Percentiles rank a stretch among this genome's conserved stretches.
Conservation (phyloP, 2,797 vertebrate species). For the Chiroxiphia lanceolata region DNA sequence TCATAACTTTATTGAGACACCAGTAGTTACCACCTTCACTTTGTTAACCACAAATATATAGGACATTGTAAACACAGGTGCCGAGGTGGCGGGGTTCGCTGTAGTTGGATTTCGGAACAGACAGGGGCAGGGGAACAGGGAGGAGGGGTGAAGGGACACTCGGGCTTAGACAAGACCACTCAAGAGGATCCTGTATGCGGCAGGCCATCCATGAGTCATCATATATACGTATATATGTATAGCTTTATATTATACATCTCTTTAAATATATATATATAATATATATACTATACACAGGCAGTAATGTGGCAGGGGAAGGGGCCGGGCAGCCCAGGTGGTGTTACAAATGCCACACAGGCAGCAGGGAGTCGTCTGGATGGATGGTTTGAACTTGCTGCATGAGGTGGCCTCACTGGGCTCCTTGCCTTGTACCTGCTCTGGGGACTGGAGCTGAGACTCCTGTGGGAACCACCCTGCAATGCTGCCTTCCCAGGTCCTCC, state of each 20-base stretch:
- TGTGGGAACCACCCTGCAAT: not conserved
- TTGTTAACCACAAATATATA: constrained; percentile 79
- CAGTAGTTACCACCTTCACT: constrained; percentile 82
- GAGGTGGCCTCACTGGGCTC: constrained; percentile 8
- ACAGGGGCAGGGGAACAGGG: not conserved
- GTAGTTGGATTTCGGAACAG: constrained; percentile 17
- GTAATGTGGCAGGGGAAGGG: constrained; percentile 61
- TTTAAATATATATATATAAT: constrained; percentile 77
- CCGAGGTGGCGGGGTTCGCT: constrained; percentile 52
- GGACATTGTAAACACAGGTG: constrained; percentile 73
- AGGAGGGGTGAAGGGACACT: constrained; percentile 31
- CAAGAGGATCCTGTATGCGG: constrained; percentile 56
- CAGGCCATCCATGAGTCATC: constrained; percentile 67
- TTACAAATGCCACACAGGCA: constrained; percentile 7
- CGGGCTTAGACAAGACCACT: constrained; percentile 54
- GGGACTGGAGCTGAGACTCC: not conserved
- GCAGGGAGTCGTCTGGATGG: constrained; percentile 8
- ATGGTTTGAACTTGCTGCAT: not conserved
- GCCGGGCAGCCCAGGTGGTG: constrained; percentile 49
- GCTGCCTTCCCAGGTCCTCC: not conserved
- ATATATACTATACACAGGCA: constrained; percentile 82
- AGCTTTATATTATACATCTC: constrained; percentile 81
- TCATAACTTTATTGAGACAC: constrained; percentile 82
- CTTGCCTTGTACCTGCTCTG: constrained; percentile 4
- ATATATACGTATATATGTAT: constrained; percentile 67